These are phyloP conservation scores for Amazona vittata DNA, from an alignment of 2,113 vertebrate genomes.

Conservation along the genomic window DNA sequence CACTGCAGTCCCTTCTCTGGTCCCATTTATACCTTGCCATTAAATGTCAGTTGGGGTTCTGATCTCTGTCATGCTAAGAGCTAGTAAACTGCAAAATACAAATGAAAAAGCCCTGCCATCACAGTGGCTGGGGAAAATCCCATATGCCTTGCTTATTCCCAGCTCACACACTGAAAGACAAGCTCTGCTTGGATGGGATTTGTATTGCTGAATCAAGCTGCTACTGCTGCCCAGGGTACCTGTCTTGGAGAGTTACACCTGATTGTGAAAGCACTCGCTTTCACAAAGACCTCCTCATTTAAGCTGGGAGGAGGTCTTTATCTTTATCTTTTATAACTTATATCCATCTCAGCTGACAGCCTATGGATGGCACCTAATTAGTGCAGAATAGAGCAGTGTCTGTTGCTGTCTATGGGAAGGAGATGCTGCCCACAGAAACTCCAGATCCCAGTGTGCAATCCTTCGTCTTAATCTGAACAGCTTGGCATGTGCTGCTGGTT, in stretches of 20 bases:
- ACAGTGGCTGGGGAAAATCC: background rate
- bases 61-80: background rate
- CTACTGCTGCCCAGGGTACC: background rate
- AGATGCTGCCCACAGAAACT: background rate
- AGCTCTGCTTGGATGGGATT: background rate
- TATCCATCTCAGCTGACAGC: background rate
- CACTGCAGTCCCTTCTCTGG: background rate
- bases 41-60: background rate
- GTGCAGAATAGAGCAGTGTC: background rate
- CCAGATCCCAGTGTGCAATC: background rate
- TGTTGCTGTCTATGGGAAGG: background rate
- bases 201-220: background rate
- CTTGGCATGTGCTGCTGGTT: background rate
- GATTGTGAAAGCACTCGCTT: background rate
- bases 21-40: background rate
- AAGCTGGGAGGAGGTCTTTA: background rate
- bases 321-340: background rate
- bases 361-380: background rate
- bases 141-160: background rate
- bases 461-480: rapidly evolving
- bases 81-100: background rate
- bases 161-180: background rate
- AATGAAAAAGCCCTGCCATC: rapidly evolving
- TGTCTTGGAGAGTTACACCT: background rate
- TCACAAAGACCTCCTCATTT: background rate